Evolutionary conservation across 2,113 vertebrate genomes (phyloP).

Genomic region (Catharus fuscescens): DNA sequence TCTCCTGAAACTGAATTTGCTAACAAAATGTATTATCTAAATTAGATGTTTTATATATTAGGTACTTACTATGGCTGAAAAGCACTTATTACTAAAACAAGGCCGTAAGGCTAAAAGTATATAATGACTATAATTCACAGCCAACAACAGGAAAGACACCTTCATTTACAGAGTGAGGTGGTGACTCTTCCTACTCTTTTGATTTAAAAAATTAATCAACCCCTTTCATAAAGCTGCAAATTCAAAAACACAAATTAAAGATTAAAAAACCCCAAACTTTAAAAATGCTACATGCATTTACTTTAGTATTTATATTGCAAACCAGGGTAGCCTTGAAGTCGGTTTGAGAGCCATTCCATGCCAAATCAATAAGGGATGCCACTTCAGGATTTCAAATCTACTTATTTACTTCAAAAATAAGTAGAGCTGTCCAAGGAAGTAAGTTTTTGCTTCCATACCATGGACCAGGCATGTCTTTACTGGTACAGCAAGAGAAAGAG

Average conservation of each 20-base stretch:
- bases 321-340: background rate
- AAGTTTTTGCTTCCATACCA: background rate
- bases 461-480: background rate
- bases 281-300: background rate
- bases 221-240: background rate
- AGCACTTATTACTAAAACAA: conserved; percentile 14
- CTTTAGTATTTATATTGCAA: background rate
- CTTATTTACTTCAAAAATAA: background rate
- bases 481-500: background rate
- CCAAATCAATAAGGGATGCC: background rate
- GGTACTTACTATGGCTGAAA: background rate
- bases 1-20: background rate
- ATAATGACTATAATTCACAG: background rate
- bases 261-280: background rate
- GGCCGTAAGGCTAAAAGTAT: background rate
- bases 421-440: background rate
- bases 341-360: background rate
- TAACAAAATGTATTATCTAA: background rate
- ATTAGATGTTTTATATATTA: background rate
- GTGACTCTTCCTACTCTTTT: background rate
- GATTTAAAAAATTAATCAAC: background rate
- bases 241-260: background rate
- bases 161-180: background rate
- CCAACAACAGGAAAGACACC: background rate
- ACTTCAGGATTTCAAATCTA: background rate